Evolutionary conservation across 2,113 vertebrate species (phyloP), one percentile per base, ranked within the genome.

Genomic region (Anolis carolinensis): DNA sequence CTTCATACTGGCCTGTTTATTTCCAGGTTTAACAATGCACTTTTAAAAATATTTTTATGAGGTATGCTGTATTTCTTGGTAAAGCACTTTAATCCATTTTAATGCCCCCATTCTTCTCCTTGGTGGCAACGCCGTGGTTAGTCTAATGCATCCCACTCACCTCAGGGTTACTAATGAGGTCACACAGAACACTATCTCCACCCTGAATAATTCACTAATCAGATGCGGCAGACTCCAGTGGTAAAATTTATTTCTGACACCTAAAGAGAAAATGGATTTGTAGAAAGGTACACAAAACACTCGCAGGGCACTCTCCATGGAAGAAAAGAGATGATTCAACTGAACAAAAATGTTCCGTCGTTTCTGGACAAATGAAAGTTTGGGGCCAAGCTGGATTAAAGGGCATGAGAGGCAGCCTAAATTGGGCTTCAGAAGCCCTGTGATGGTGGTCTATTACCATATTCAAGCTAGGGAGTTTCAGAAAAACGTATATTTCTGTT

Each of bases 91-190:
- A 96, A 96, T 97, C 96, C 95, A 95, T 96, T 96, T 96, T 96
- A 97, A 94, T 97, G 96, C 95, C 96, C 96, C 95, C 91, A 86
- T 96, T 95, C 95, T 93, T 93, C 92, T 96, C 94, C 95, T 95
- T 94, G 67, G 89, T 93, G 96, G 93, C 96, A 96, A 96, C 81
- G 93, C 87, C 91, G 97, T 94, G 97, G 97, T 97, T 97, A 96
- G 94, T 94, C 96, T 97, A 97, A 97, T 97, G 97, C 95, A 94
- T 95, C 94, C 95, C 87, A 85, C 96, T 97, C 97, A 97, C 97
- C 96, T 96, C 96, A 76, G 95, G 97, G 97, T 97, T 97, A 97
- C 97, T 97, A 97, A 97, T 97, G 97, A 97, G 97, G 97, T 97
- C 96, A 97, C 90, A 72, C 94, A 21, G 27, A 96, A 95, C 92